Evolutionary conservation across 2,888 invertebrate genomes (phyloP), one percentile per base, ranked within the genome.

Genomic region (Petrolisthes manimaculis): DNA sequence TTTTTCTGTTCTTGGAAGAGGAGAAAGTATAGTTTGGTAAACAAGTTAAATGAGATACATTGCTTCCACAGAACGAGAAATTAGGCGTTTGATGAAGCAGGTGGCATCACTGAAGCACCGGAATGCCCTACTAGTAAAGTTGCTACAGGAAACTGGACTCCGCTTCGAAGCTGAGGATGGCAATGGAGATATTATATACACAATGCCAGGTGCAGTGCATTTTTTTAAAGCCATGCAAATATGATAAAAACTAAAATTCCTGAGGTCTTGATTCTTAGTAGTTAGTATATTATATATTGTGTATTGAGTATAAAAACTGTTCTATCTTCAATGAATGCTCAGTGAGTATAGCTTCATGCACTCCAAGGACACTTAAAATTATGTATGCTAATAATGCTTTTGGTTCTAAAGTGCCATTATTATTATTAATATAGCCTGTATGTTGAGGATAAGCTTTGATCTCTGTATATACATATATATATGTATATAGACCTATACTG

Each of bases 141-240:
- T 89, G 24, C 75, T 89, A 5, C 82, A 85, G 67, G 89, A 89
- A 67, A 83, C 83, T n/a, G 89, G 89, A 3, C 85, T 89, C 9
- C 75, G 85, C 5, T 71, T 89, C 78, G 89, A 89, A 37, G 54
- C 83, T 0, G 78, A 82, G 18, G 82, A 82, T 51, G 78, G 82
- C 0, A 78, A 21, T 54, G 81, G 78, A 55, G 89, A 89, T 8
- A 78, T 86, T 55, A 55, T 89, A 3, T 89, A 82, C 61, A 89
- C 85, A 53, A 74, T 83, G 18, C 89, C 85, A 67, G 89, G 89
- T 88, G 80, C 51, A 54, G 37, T 18, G 18, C 18, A 18, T 61
- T 61, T 37, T 37, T 37, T 37, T 37, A 37, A 37, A 37, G 37
- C 37, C 37, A 37, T 37, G 37, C 37, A 37, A 37, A 37, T 37